Base-by-base conservation (phyloP, 2,113 vertebrate genomes). In the Corythaixoides concolor region DNA sequence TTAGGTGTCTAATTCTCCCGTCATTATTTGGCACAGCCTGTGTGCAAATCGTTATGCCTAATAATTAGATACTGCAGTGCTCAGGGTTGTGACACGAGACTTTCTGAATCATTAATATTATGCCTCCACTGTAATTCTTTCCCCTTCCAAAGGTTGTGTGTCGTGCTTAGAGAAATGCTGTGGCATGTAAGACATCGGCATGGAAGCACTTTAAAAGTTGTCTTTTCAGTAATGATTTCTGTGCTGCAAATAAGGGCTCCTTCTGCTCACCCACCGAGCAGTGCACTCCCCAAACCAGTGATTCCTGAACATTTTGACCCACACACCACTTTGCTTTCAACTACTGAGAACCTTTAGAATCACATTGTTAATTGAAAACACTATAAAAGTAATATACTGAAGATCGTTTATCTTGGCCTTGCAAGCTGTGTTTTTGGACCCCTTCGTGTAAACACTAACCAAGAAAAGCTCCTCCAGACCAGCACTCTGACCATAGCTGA, bases 81-180 rank as follows among this genome's bases (percentile, higher is more conserved):
- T 88, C 77, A 62, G 94, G 93, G 81, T 88, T 97, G 89, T 91
- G 96, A 97, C 94, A 97, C 2, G 3, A 89, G 70, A 76, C 69
- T 92, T 85, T 85, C 80, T 89, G 92, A 94, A 92, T 95, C 84
- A 85, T 95, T 96, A 93, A 92, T 92, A 95, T 89, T 73, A 59
- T 69, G 84, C 74, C 58, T 66, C 27, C 0, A 0, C 73, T 85
- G 37, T 88, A 89, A 89, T 87, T 85, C 58, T 95, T 96, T 93
- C 70, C 70, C 58, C 79, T 93, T 95, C 89, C 45, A 64, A 79
- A 95, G 70, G 41, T 2, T 58, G 64, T 35, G 73, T 75, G 77
- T 72, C 32, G 43, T 20, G 58, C 28, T 94, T 53, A 66, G 62
- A 89, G 62, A 79, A 95, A 82, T 41, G 50, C 45, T 91, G 62